These are phyloP conservation scores for Lasioglossum zephyrum DNA, from an alignment of 2,888 invertebrate genomes.

Conservation along the genomic window DNA sequence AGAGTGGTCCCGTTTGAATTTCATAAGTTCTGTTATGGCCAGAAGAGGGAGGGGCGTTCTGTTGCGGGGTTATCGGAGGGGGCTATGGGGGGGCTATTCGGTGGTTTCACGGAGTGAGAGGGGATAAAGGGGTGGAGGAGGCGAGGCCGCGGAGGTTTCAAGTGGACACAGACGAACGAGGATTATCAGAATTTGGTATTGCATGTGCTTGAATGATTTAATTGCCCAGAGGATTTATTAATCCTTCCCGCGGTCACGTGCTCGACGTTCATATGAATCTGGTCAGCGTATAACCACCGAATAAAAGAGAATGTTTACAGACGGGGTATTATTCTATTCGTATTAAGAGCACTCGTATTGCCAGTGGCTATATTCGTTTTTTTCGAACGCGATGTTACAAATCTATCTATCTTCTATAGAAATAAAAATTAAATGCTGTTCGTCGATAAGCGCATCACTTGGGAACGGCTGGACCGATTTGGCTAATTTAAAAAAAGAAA, in stretches of 20 bases:
- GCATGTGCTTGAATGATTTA: constrained; percentile 29
- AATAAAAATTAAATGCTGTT: no score
- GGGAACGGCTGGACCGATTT: no score
- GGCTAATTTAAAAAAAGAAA: no score
- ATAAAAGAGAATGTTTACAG: background rate
- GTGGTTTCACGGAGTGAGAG: background rate
- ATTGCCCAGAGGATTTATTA: constrained; percentile 25
- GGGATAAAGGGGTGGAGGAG: background rate
- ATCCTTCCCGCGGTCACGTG: constrained; percentile 17
- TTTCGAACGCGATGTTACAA: no score
- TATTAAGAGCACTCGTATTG: background rate
- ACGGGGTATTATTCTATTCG: background rate
- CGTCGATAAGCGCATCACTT: no score
- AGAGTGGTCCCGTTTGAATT: constrained; percentile 40
- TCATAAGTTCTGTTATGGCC: constrained; percentile 30
- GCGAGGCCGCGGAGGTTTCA: background rate
- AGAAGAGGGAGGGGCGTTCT: background rate
- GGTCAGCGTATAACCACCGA: background rate
- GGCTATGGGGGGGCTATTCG: background rate
- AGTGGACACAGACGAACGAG: constrained; percentile 11
- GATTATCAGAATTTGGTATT: constrained; percentile 34
- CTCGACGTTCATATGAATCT: background rate
- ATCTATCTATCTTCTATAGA: no score
- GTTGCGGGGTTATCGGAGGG: background rate
- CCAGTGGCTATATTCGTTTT: no score